These are phyloP conservation scores for Drosophila formosana DNA, from an alignment of 2,888 invertebrate species.

Conservation along the genomic window DNA sequence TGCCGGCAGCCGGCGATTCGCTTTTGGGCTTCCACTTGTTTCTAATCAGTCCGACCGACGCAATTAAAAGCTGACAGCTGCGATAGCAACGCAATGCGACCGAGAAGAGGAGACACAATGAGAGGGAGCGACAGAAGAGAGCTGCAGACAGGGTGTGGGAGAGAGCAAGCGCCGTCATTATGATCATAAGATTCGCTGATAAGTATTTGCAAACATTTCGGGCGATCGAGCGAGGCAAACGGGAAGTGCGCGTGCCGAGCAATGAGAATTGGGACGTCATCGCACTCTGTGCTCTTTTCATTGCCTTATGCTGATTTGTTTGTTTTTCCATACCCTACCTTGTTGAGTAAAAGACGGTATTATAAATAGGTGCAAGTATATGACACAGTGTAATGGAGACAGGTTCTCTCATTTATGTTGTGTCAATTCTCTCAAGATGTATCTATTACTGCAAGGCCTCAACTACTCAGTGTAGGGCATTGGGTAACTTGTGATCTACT, in stretches of 20 bases:
- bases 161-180: constrained; percentile 29
- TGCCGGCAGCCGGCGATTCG: constrained; percentile 16
- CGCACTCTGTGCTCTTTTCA: constrained; percentile 5
- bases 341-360: background rate
- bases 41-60: constrained; percentile 49
- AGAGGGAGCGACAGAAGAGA: background rate
- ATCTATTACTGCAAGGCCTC: background rate
- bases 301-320: constrained; percentile 35
- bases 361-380: background rate
- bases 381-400: background rate
- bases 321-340: constrained; percentile 13
- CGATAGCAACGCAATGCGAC: constrained; percentile 28
- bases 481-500: background rate
- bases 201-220: constrained; percentile 26
- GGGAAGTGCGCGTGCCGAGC: constrained; percentile 60
- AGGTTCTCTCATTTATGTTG: background rate
- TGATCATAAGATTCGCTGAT: constrained; percentile 35
- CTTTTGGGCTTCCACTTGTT: constrained; percentile 26
- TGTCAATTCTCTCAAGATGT: background rate
- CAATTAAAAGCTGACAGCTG: constrained; percentile 24
- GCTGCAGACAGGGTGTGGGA: constrained; percentile 1
- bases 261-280: constrained; percentile 56
- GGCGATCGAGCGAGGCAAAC: constrained; percentile 4
- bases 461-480: background rate
- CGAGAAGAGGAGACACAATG: background rate